Evolutionary conservation across 2,113 vertebrate genomes (phyloP).

Genomic region (Oryzias celebensis): DNA sequence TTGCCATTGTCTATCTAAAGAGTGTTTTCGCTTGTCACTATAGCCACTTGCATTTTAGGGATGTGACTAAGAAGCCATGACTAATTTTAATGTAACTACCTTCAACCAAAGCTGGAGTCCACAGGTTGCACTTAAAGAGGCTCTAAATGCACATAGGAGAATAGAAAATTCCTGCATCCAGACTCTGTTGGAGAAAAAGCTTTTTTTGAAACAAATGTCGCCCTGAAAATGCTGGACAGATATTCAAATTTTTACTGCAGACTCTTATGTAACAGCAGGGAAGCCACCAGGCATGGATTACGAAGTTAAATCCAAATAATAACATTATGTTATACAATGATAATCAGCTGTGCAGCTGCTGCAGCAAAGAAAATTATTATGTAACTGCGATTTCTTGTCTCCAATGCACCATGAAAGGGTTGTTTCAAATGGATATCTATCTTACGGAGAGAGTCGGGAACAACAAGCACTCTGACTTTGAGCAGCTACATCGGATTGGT

Average conservation of each 20-base stretch:
- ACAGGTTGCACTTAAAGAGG: slow-evolving; percentile 8
- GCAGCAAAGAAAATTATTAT: slow-evolving; percentile 13
- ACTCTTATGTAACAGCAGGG: background rate
- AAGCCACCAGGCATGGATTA: background rate
- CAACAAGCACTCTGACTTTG: background rate
- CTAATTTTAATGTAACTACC: slow-evolving; percentile 42
- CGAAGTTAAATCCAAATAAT: background rate
- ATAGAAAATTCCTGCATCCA: too few species aligned
- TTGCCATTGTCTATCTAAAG: slow-evolving; percentile 29
- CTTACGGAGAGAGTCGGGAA: slow-evolving; percentile 7
- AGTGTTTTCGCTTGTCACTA: slow-evolving; percentile 21
- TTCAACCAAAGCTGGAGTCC: slow-evolving; percentile 12
- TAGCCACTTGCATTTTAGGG: slow-evolving; percentile 18
- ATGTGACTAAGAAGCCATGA: slow-evolving; percentile 42
- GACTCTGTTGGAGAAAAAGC: too few species aligned
- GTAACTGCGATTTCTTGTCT: slow-evolving; percentile 14
- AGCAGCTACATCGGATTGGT: slow-evolving; percentile 8
- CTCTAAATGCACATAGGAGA: too few species aligned
- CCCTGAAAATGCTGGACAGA: slow-evolving; percentile 1
- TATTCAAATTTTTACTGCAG: background rate
- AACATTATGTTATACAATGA: slow-evolving; percentile 8
- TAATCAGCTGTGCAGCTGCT: slow-evolving; percentile 16
- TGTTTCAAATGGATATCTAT: slow-evolving; percentile 12
- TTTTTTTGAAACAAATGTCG: background rate
- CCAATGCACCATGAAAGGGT: slow-evolving; percentile 21